Base-by-base conservation (phyloP, 2,888 invertebrate species). In the Pecten maximus region DNA sequence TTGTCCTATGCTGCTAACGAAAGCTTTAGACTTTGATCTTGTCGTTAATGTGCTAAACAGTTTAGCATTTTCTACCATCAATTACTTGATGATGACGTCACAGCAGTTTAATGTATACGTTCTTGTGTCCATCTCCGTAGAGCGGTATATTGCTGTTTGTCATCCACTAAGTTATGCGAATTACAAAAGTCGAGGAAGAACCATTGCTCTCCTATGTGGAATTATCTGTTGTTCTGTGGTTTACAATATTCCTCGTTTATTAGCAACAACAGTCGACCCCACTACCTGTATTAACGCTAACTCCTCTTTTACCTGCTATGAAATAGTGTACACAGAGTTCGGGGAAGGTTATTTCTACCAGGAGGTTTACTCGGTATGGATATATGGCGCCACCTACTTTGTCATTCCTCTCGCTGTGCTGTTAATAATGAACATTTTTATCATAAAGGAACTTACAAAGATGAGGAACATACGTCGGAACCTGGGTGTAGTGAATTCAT, bases 351-450 rank as follows among this genome's bases (percentile, higher is more conserved):
- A 74, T 74, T 74, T 74, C 74, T 74, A 35, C 74, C 28, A 74
- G 74, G 74, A 74, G 35, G 35, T 74, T 2, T 74, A 74, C 23
- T 28, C 10, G 74, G 74, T 74, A 74, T 74, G 74, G 74, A 74
- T 74, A 35, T 74, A 74, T 35, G 74, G 74, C 23, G 74, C 35
- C 0, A 74, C 15, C 35, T 74, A 74, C 16, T 74, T 74, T 35
- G 74, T 74, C 2, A 0, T 74, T 74, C 74, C 74, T 35, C 74
- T 74, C 16, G 28, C 35, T 28, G 74, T 74, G 10, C 23, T 74
- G 74, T 35, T 74, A 35, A 35, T 74, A 35, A 74, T 74, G 74
- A 74, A 74, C 15, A 74, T 74, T 74, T 74, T 74, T 35, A 74
- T 74, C 6, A 74, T 74, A 74, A 74, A 74, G 6, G 74, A 74